Base-by-base conservation (phyloP, 1,140 invertebrate genomes). In the Leptinotarsa lineolata region DNA sequence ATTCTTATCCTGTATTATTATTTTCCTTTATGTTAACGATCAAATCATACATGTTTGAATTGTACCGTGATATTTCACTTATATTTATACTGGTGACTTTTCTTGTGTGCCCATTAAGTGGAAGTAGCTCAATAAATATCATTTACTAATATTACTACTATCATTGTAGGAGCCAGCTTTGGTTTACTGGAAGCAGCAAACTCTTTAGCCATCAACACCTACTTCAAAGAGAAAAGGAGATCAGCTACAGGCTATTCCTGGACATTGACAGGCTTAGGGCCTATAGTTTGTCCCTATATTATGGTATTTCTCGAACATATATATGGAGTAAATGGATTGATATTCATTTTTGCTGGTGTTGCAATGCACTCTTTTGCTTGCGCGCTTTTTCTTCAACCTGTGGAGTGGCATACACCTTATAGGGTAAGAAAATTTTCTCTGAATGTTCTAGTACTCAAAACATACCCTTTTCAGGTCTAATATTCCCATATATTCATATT, bases 331-430 rank as follows among this genome's bases (percentile, higher is more conserved):
- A 74, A 84, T 72, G 86, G 85, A 5, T 85, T 86, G 6, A 74
- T 86, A 64, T 66, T 86, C 4, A 80, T 88, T 59, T 80, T 86
- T 48, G 78, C 85, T 3, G 85, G 80, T 6, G 75, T 88, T 58
- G 74, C 83, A 1, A 76, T 85, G 13, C 84, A 88, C 69, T 81
- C 85, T 0, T 76, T 86, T 46, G 80, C 82, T 18, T 86, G 82
- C 44, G 79, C 84, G 8, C 78, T 86, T 13, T 72, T 88, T 0
- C 76, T 87, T 5, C 87, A 88, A 73, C 87, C 87, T 4, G 84
- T 87, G n/a, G 82, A 83, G 30, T 85, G 81, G 87, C 91, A 92
- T 80, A 84, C 87, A 6, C 88, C 15, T 2, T 54, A 54, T n/a
- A 18, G n/a, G 48, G 48, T 54, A n/a, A 54, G n/a, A 39, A 39